Base-by-base conservation (phyloP, 2,113 vertebrate species). In the Anolis carolinensis region DNA sequence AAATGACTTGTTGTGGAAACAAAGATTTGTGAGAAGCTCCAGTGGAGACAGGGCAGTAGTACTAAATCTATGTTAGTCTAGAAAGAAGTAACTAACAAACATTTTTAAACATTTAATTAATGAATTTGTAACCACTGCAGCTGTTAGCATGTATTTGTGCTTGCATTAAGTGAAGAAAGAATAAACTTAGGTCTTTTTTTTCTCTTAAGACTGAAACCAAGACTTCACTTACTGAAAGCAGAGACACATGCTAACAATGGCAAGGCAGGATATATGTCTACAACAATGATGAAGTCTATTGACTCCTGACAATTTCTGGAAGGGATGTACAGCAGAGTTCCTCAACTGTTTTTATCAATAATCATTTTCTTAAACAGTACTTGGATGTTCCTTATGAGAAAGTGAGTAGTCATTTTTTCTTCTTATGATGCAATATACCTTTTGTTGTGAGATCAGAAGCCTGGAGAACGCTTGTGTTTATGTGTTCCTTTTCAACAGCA, bases 401-500 rank as follows among this genome's bases (percentile, higher is more conserved):
- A 13, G 52, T 20, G 8, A 32, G 25, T 20, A 30, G 3, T 7
- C 62, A 23, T 1, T 39, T 74, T 81, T 83, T 20, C 32, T 27
- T 39, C 18, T 21, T 27, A 87, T 81, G 3, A 84, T 25, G 48
- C 2, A 62, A 86, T 78, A 39, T 90, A 98, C 98, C 97, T 97
- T 97, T 98, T 82, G 95, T 91, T 96, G 98, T 97, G 68, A 99
- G 97, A 90, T 98, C 98, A 94, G 93, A 97, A 1, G 97, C 97
- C 91, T 93, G 95, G 68, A 96, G 84, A 3, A 88, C 78, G 83
- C 90, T 95, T 62, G 81, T 55, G 48, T 90, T 92, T 73, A 95
- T 94, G 88, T 96, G 95, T 68, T 96, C 96, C 48, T 95, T 91
- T 82, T 95, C 95, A n/a, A 95, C 92, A 77, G 89, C 75, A 27